A percentile compares a stretch with the other conserved stretches of the same genome.
Conservation (phyloP, 2,113 vertebrate species). For the Vanacampus margaritifer region DNA sequence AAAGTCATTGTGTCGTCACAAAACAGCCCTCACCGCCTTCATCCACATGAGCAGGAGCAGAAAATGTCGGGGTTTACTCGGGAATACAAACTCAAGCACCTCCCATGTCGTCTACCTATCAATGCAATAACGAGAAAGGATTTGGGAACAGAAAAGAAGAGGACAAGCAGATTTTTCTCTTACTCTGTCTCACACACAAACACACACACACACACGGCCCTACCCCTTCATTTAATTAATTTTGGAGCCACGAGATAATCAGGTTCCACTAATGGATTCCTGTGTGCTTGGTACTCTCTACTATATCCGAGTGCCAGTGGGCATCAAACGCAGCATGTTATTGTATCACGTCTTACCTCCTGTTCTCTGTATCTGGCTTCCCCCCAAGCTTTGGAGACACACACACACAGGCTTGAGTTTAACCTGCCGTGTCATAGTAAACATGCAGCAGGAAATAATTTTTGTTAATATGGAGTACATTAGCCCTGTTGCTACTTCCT, state of each 20-base stretch:
- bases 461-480: constrained; percentile 18
- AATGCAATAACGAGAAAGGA: constrained; percentile 47
- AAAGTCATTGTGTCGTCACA: constrained; percentile 23
- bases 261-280: constrained; percentile 74
- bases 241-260: constrained; percentile 73
- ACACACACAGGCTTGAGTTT: constrained; percentile 24
- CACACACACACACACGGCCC: constrained; percentile 27
- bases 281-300: constrained; percentile 51
- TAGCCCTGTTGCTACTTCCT: constrained; percentile 17
- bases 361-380: constrained; percentile 30
- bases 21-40: background rate
- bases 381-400: constrained; percentile 31
- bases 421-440: constrained; percentile 54
- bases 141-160: constrained; percentile 51
- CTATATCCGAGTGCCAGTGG: constrained; percentile 57
- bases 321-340: constrained; percentile 61
- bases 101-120: constrained; percentile 51
- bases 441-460: constrained; percentile 18
- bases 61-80: constrained; percentile 30
- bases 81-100: constrained; percentile 34
- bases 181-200: constrained; percentile 19
- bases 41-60: constrained; percentile 5
- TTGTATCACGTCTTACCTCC: constrained; percentile 44
- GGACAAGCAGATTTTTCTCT: constrained; percentile 41
- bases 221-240: constrained; percentile 68